These are phyloP conservation scores for Todiramphus chloris DNA, from an alignment of 2,113 vertebrate species.

Conservation along the genomic window DNA sequence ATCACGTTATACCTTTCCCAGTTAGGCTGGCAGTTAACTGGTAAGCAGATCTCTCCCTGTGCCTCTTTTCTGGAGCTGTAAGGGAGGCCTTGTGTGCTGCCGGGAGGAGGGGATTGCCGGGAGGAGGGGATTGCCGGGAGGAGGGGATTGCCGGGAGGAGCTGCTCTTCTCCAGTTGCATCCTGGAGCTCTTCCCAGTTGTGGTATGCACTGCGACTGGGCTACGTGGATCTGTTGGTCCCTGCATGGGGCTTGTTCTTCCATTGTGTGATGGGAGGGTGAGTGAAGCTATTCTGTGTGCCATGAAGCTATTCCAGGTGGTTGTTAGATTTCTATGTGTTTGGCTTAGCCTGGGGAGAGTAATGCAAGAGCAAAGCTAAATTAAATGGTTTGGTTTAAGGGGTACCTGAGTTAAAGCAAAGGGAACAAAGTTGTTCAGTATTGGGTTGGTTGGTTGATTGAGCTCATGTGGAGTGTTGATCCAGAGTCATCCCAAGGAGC, in stretches of 20 bases:
- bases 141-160: not conserved
- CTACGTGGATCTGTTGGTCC: not conserved
- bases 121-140: not conserved
- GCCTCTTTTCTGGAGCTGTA: not conserved
- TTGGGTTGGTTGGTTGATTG: not conserved
- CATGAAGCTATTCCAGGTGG: not conserved
- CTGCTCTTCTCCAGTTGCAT: not conserved
- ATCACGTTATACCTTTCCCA: not conserved
- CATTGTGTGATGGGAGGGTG: not conserved
- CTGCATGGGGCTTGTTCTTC: fast-evolving
- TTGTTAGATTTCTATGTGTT: not conserved
- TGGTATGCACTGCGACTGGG: fast-evolving
- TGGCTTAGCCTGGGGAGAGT: not conserved
- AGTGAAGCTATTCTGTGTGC: not conserved
- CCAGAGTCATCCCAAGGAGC: not conserved
- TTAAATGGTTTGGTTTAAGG: not conserved
- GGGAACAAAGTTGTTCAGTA: not conserved
- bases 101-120: not conserved
- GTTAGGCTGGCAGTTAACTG: not conserved
- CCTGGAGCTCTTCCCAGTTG: too few relatives aligned
- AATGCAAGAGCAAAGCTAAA: not conserved
- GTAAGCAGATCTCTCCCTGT: not conserved
- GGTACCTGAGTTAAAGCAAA: not conserved
- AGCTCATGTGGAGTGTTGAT: not conserved
- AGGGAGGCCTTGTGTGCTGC: not conserved